Base-by-base conservation (phyloP, 2,113 vertebrate species). In the Microcebus tavaratra region DNA sequence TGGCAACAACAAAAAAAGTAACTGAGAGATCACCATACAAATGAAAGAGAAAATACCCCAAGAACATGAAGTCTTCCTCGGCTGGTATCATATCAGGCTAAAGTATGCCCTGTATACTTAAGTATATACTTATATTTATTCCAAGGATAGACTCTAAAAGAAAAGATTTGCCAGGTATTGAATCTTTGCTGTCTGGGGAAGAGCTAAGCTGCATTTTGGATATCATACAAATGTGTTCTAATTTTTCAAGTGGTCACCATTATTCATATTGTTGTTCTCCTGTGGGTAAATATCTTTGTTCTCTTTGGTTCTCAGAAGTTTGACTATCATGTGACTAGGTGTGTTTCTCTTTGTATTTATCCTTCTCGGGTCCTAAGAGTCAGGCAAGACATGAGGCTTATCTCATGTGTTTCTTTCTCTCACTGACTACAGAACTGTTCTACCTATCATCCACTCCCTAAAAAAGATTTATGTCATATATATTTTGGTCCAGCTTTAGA, bases 61-160 rank as follows among this genome's bases (percentile, higher is more conserved):
- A 97, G 13, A 29, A 75, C 86, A 95, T 6, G 91, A 9, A 29
- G 88, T 81, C 70, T 96, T 98, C 68, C 82, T 96, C 70, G 96
- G 84, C 84, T 95, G 50, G 76, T 95, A 75, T 0, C 5, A 61
- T 36, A 1, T 25, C 27, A 86, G 39, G 68, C 25, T 90, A 59
- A 86, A 59, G 11, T 57, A 39, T 57, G 9, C 20, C 67, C 79
- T 55, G 7, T 8, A 76, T 7, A 75, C 48, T 80, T 65, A 91
- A 95, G 53, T 23, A 20, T 6, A 78, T 48, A 53, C 83, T n/a
- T 79, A 48, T 94, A 36, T 36, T 95, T 91, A 36, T n/a, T 67
- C 57, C 45, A 83, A 90, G 75, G 50, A 55, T 25, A 92, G 61
- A 86, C 57, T 86, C 17, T 27, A 78, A 94, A 34, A 92, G 36